Percentiles rank a stretch among this genome's conserved stretches.
These are phyloP conservation scores for Polypterus bichir DNA, from an alignment of 2,113 vertebrate species.

Conservation along the genomic window DNA sequence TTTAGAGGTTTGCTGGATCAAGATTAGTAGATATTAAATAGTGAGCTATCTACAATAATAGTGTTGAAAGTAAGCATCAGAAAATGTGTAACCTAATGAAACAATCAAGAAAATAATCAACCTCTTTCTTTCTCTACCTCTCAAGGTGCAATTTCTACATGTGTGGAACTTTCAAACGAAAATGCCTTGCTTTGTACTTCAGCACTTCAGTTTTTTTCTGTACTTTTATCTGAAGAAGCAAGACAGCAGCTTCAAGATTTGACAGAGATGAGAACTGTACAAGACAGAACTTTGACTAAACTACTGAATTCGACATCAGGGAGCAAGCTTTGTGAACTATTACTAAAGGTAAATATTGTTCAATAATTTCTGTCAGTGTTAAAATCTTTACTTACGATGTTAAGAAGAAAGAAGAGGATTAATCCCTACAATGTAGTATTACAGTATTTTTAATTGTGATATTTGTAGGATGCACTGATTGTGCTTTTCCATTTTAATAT, in stretches of 20 bases:
- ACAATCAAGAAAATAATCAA: neutral
- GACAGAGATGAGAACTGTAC: slow-evolving; percentile 4
- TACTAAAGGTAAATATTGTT: slow-evolving; percentile 65
- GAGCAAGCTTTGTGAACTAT: slow-evolving; percentile 51
- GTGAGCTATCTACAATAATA: no score
- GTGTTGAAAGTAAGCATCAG: no score
- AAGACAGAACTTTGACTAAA: slow-evolving; percentile 32
- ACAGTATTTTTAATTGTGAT: no score
- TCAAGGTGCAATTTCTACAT: slow-evolving; percentile 61
- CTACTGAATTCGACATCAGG: slow-evolving; percentile 48
- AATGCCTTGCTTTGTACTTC: slow-evolving; percentile 42
- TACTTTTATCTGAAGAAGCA: slow-evolving; percentile 66
- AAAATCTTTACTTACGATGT: no score
- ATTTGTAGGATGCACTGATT: no score
- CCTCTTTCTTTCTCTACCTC: slow-evolving; percentile 9
- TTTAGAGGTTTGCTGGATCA: no score
- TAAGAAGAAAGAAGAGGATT: no score
- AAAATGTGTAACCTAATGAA: no score
- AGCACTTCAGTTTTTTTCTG: slow-evolving; percentile 68
- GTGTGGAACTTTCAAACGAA: slow-evolving; percentile 37
- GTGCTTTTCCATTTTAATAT: no score
- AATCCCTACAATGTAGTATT: no score
- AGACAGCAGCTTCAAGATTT: slow-evolving; percentile 33
- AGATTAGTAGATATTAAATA: no score
- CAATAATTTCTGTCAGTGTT: no score